Base-by-base conservation (phyloP, 2,797 vertebrate genomes). In the Catamblyrhynchus diadema region DNA sequence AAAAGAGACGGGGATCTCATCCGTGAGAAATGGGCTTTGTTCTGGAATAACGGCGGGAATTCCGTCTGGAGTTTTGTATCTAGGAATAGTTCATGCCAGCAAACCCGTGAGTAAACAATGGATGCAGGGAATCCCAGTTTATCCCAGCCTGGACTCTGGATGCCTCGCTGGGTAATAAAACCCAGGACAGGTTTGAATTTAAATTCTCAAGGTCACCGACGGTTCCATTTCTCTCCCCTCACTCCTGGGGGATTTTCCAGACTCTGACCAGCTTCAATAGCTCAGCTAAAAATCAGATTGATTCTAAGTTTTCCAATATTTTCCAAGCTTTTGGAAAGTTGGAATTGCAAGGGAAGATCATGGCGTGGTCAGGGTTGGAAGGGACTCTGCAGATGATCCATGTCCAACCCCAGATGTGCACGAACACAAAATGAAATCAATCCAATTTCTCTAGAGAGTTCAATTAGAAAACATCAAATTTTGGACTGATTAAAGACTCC, bases 381-480 rank as follows among this genome's bases (percentile, higher is more conserved):
- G 33, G 17, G 25, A 13, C 33, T 3, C 39, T 12, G 19, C 11
- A 23, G 41, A 8, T 32, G 53, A 74, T 14, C 61, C 25, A 3
- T 19, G 12, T 53, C 51, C 45, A 23, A 4, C 21, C 17, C 61
- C 10, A 10, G 41, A 22, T 7, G 10, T 10, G 12, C 0, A 2
- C 1, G 1, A 17, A 35, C 3, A 19, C 2, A 1, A 18, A 61
- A 24, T 0, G 2, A 54, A 70, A 47, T 3, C n/a, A 51, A 71
- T 13, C 41, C 4, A 8, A 21, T 25, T 67, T 60, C 20, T 41
- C 67, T 30, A 41, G 21, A 65, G 27, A 17, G 73, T 3, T 4
- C 11, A 35, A 60, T n/a, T 6, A 0, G 21, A 1, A 23, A 42
- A 60, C 5, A 6, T 2, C 11, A 9, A 0, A 2, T 30, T 88